Base-by-base conservation (phyloP, 2,113 vertebrate genomes). In the Osmerus mordax region DNA sequence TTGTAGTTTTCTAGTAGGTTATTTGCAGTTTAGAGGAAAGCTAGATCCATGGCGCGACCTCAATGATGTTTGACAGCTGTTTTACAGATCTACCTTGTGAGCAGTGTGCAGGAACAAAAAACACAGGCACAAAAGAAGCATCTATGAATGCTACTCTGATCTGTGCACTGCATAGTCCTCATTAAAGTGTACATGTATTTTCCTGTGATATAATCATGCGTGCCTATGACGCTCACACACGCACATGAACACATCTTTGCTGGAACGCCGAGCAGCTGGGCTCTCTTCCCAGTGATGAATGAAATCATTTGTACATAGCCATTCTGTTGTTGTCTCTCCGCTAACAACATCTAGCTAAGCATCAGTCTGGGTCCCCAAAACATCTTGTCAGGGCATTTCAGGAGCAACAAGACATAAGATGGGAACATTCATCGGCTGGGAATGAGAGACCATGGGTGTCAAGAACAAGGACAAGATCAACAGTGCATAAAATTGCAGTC, bases 401-500 rank as follows among this genome's bases (percentile, higher is more conserved):
- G 54, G 32, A 63, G 72, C 76, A 61, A 47, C 32, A 23, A 73
- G 79, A 77, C 73, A 62, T 32, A 2, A 71, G 71, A 62, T 4
- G 69, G 51, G 60, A 64, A 67, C 55, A 75, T 78, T 61, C 74
- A 73, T 62, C 74, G 59, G 72, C 56, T 65, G 4, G 15, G 41
- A 83, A 82, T 55, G 71, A 62, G 13, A 71, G 66, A 54, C 62
- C 51, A 69, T 73, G 29, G 76, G 84, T 47, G 81, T 87, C 78
- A 81, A 11, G 74, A 51, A 66, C 74, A 86, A 81, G 78, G 81
- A 78, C 77, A 60, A 69, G 73, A 66, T 58, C 67, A 76, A 66
- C 79, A 25, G 79, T 29, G 83, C 67, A 28, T 89, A 84, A 84
- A 86, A 87, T 78, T 81, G 73, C 64, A 73, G 52, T 58, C 72